Evolutionary conservation across 2,797 vertebrate species (phyloP), one percentile per base, ranked within the genome.

Genomic region (Gypaetus barbatus): DNA sequence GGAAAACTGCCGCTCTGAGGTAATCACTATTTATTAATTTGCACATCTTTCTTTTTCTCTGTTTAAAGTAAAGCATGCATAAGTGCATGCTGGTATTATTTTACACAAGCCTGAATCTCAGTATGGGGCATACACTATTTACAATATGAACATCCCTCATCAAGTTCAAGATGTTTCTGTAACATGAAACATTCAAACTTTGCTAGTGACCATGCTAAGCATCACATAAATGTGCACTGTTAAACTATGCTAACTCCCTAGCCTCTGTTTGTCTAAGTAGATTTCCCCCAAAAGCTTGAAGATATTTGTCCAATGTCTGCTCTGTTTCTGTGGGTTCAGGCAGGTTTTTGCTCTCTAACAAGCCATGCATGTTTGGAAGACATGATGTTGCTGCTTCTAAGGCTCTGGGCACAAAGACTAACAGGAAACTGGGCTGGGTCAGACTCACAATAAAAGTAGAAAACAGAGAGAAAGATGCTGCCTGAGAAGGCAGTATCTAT

Each of bases 1-100:
- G 99, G 37, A 99, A 98, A 93, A 91, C 97, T 4, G 98, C 98
- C 25, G 98, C 98, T 77, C 94, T 99, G 95, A 99, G 98, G 99
- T 99, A 98, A 99, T 96, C 76, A 37, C 17, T 44, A 0, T 85
- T 95, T 87, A 63, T 89, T 58, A 28, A 49, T 69, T n/a, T 90
- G 44, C 49, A 18, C 11, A 17, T 43, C 31, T 39, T 5, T 56
- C 5, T 87, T 84, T 76, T 39, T 58, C 27, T 74, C 7, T 69
- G 27, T 54, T 90, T 76, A 30, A 63, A 81, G 31, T 78, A 91
- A 92, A 86, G 56, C 30, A 19, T 44, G 12, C 10, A 1, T 18
- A 43, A 60, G 3, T 56, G 13, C 13, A 28, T 23, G 11, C 10
- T 56, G 27, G 19, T 71, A 30, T 68, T 87, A 33, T 46, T 73